Evolutionary conservation across 2,888 invertebrate genomes (phyloP), one percentile per base, ranked within the genome.

Genomic region (Agrotis segetum): DNA sequence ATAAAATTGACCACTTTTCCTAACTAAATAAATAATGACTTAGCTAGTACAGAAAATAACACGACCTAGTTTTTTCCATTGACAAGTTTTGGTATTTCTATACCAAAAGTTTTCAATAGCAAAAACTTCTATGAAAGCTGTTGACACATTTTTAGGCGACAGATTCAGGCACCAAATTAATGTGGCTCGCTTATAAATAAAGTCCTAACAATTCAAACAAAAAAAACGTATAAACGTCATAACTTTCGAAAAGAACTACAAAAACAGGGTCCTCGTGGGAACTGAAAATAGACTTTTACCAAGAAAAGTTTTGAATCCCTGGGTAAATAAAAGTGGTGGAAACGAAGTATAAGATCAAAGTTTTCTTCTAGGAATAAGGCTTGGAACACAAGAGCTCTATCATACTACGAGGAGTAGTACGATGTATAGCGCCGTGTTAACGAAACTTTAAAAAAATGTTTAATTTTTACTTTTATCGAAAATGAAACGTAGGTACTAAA

Each of bases 251-350:
- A 67, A 34, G 21, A 44, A 53, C 40, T 21, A 56, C 40, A 66
- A 78, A 68, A 72, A 53, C 44, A 29, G 50, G 19, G 19, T 59
- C 47, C 67, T 49, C 64, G 13, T 9, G 70, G 68, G 81, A 71
- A 52, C 34, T 21, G 46, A 71, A 67, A 60, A 65, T 70, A 83
- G 74, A 81, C 53, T 76, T 75, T 53, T 65, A 49, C 60, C 34
- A 55, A 75, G 69, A 77, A 81, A 82, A 74, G 62, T 77, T 70
- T 24, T 6, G 61, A 63, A 44, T 73, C 79, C 68, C 82, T 67
- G 13, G 75, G 50, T 62, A 74, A 62, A 67, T 69, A 74, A 64
- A 81, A 72, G 29, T 68, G 55, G 67, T 71, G 34, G 29, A 68
- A 58, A 75, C 67, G 47, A 79, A 74, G 66, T 67, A 74, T 64